These are phyloP conservation scores for Acrocephalus arundinaceus DNA, from an alignment of 2,113 vertebrate species.

Conservation along the genomic window DNA sequence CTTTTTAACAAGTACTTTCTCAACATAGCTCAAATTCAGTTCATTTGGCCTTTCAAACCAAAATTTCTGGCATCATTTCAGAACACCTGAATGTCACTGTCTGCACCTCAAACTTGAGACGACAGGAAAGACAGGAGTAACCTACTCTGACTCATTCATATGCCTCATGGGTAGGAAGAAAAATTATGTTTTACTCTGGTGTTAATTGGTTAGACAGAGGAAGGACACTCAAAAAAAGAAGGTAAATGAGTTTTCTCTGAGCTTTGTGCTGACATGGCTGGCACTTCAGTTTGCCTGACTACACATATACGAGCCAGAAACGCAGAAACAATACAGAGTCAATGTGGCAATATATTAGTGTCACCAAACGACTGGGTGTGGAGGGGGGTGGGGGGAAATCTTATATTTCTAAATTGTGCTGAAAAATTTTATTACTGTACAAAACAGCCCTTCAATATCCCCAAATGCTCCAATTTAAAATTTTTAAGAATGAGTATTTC, in stretches of 20 bases:
- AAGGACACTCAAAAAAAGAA: neutral
- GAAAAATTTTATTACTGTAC: neutral
- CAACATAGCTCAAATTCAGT: neutral
- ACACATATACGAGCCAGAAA: neutral
- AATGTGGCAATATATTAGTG: neutral
- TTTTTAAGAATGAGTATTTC: neutral
- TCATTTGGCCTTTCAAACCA: neutral
- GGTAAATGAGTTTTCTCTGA: neutral
- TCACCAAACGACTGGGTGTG: neutral
- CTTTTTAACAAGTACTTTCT: neutral
- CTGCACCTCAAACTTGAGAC: neutral
- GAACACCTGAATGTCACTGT: neutral
- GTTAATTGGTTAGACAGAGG: neutral
- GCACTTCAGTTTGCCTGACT: neutral
- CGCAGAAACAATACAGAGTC: neutral
- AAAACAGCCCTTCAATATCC: neutral
- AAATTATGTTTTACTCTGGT: neutral
- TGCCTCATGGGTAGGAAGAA: neutral
- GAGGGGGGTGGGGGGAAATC: rapidly evolving
- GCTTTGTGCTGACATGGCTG: neutral
- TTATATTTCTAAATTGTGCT: neutral
- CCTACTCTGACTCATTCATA: neutral
- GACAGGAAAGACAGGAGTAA: neutral
- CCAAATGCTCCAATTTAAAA: neutral
- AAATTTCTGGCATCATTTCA: neutral